Conservation (phyloP, 2,888 invertebrate species). For the Tetranychus piercei region DNA sequence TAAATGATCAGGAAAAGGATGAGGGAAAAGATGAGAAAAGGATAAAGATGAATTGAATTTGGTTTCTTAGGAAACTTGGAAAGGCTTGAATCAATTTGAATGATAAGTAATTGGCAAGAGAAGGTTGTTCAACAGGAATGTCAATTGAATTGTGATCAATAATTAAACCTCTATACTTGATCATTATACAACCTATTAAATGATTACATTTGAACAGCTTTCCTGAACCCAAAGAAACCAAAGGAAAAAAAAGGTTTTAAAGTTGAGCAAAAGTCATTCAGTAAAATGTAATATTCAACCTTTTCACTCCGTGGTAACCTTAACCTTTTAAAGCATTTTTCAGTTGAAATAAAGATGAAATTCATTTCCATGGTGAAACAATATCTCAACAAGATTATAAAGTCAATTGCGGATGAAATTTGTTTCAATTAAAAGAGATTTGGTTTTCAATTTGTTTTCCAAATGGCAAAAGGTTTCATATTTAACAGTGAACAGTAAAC, state of each 20-base stretch:
- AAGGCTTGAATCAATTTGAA: background rate
- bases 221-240: no score
- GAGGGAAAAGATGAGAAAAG: no score
- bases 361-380: background rate
- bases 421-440: background rate
- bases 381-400: background rate
- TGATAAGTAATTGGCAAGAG: background rate
- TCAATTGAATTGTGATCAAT: background rate
- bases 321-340: background rate
- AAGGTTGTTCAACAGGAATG: background rate
- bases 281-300: background rate
- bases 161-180: background rate
- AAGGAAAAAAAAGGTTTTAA: no score
- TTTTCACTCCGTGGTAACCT: background rate
- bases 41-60: background rate
- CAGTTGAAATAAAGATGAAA: constrained; percentile 4
- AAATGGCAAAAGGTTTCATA: background rate
- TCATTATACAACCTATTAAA: background rate
- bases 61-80: background rate
- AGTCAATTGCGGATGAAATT: background rate
- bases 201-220: background rate
- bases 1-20: no score
- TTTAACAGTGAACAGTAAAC: background rate
- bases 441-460: background rate
- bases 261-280: background rate